These are phyloP conservation scores for zebrafish (Danio rerio) DNA, from an alignment of 2,113 vertebrate species.

Conservation along the genomic window GRCz12tu NC_133182.1:30311001-30311500, in stretches of 20 bases:
- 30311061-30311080: too few species aligned
- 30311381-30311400: conserved; percentile 34
- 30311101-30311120: too few species aligned
- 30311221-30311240: neutral
- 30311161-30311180: too few species aligned
- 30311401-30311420: conserved; percentile 54
- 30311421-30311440: neutral
- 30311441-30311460: neutral
- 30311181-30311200: too few species aligned
- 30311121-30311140: too few species aligned
- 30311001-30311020: too few species aligned
- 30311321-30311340: conserved; percentile 62
- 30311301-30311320: conserved; percentile 62
- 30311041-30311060: too few species aligned
- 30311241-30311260: neutral
- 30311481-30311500: neutral
- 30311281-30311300: conserved; percentile 67
- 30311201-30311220: neutral
- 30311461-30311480: neutral
- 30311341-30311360: conserved; percentile 62
- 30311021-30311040: too few species aligned
- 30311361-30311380: conserved; percentile 61
- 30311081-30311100: too few species aligned
- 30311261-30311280: conserved; percentile 43
- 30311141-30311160: too few species aligned